Conservation (phyloP, 2,888 invertebrate genomes). For the Cheilosia vernalis region DNA sequence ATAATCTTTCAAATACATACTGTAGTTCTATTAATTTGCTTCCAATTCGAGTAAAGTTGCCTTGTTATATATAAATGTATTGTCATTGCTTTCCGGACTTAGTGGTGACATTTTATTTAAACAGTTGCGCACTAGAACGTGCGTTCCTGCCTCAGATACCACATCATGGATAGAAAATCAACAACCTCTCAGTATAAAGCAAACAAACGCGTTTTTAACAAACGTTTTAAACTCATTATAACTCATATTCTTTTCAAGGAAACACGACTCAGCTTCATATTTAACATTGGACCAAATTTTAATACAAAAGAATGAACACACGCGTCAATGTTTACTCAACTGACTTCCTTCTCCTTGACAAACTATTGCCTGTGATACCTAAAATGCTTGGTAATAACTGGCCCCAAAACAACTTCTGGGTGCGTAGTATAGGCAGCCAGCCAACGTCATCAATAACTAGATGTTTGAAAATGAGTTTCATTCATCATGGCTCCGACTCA, state of each 20-base stretch:
- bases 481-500: slow-evolving; percentile 27
- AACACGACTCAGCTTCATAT: slow-evolving; percentile 42
- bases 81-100: background rate
- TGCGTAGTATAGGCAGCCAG: slow-evolving; percentile 18
- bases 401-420: slow-evolving; percentile 43
- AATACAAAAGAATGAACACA: slow-evolving; percentile 59
- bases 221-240: slow-evolving; percentile 40
- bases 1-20: no score
- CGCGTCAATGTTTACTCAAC: slow-evolving; percentile 64
- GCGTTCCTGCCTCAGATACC: slow-evolving; percentile 41
- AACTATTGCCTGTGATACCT: slow-evolving; percentile 41
- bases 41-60: background rate
- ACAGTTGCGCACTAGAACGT: slow-evolving; percentile 62
- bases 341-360: slow-evolving; percentile 64
- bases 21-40: no score
- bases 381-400: slow-evolving; percentile 32
- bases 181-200: slow-evolving; percentile 43
- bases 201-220: slow-evolving; percentile 54
- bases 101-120: slow-evolving; percentile 40
- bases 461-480: slow-evolving; percentile 48
- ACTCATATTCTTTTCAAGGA: slow-evolving; percentile 41
- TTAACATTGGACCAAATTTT: slow-evolving; percentile 70
- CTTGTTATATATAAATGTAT: background rate
- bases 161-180: slow-evolving; percentile 40
- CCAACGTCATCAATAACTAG: slow-evolving; percentile 64